These are phyloP conservation scores for Drosophila repletoides DNA, from an alignment of 1,140 invertebrate genomes.

Conservation along the genomic window DNA sequence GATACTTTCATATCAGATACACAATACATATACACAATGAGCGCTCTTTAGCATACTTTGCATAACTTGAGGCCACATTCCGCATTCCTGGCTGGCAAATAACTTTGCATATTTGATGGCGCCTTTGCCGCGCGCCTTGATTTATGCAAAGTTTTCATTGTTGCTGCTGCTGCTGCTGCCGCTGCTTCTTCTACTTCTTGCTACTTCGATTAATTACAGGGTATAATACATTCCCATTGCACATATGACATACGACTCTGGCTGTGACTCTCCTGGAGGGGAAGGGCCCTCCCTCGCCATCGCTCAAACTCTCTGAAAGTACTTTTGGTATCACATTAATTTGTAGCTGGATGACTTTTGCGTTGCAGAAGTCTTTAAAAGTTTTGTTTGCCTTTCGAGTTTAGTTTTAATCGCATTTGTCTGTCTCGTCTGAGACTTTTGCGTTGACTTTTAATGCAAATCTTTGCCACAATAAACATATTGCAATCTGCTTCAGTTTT, in stretches of 20 bases:
- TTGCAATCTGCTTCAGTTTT: too few relatives aligned
- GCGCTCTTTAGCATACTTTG: constrained; percentile 52
- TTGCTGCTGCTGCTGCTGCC: constrained; percentile 7
- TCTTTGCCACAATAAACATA: too few relatives aligned
- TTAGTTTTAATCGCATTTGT: constrained; percentile 64
- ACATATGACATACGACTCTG: constrained; percentile 22
- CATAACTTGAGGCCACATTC: constrained; percentile 64
- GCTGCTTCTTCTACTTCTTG: background rate
- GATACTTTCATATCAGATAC: too few relatives aligned
- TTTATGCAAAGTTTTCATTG: constrained; percentile 56
- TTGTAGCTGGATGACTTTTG: constrained; percentile 35
- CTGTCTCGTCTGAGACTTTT: constrained; percentile 23
- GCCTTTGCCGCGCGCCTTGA: constrained; percentile 55
- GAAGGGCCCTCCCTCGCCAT: background rate
- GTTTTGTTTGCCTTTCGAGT: constrained; percentile 55
- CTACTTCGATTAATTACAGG: constrained; percentile 40
- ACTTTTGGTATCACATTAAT: constrained; percentile 66
- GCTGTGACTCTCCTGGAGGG: background rate
- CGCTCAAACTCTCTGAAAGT: constrained; percentile 14
- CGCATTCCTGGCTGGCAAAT: constrained; percentile 65
- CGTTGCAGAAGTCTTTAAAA: constrained; percentile 47
- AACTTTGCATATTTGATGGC: constrained; percentile 67
- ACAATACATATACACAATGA: background rate
- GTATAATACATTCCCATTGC: constrained; percentile 10
- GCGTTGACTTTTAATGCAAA: constrained; percentile 31